phyloP scores from a whole-genome alignment of 2,113 vertebrate species.

The Ictalurus punctatus region DNA sequence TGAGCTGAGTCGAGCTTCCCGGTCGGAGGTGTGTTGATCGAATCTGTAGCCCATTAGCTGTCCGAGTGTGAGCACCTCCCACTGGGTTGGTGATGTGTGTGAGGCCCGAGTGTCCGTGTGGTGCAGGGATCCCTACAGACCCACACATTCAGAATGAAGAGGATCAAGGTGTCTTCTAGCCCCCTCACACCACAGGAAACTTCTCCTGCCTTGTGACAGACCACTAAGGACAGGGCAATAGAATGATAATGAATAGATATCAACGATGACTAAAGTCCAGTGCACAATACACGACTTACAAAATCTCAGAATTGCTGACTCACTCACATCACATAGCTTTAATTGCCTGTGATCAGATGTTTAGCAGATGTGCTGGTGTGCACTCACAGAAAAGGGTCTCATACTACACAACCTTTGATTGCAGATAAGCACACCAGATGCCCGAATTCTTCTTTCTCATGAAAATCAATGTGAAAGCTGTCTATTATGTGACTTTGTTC shows the following conservation, averaged over 20 bases:
- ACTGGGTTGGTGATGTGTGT: background rate
- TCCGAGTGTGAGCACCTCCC: slow-evolving; percentile 36
- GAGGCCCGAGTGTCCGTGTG: slow-evolving; percentile 26
- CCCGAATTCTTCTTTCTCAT: background rate
- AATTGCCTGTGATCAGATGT: background rate
- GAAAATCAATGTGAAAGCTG: background rate
- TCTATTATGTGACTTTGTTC: background rate
- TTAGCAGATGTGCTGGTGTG: background rate
- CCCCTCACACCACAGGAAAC: slow-evolving; percentile 1
- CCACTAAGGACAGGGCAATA: background rate
- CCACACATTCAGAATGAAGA: background rate
- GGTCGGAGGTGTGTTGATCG: slow-evolving; percentile 50
- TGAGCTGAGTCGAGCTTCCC: slow-evolving; percentile 24
- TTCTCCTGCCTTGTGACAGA: background rate
- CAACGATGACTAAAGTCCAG: background rate
- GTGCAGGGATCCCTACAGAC: slow-evolving; percentile 7
- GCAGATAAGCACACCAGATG: background rate
- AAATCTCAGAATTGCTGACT: background rate
- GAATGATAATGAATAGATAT: background rate
- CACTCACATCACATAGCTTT: background rate
- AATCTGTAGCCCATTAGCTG: slow-evolving; percentile 48
- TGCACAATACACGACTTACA: background rate
- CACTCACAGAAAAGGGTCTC: background rate
- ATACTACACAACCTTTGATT: background rate
- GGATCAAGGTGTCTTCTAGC: background rate